phyloP scores from a whole-genome alignment of 2,888 invertebrate species.

The Enoplolaimus lenunculus region DNA sequence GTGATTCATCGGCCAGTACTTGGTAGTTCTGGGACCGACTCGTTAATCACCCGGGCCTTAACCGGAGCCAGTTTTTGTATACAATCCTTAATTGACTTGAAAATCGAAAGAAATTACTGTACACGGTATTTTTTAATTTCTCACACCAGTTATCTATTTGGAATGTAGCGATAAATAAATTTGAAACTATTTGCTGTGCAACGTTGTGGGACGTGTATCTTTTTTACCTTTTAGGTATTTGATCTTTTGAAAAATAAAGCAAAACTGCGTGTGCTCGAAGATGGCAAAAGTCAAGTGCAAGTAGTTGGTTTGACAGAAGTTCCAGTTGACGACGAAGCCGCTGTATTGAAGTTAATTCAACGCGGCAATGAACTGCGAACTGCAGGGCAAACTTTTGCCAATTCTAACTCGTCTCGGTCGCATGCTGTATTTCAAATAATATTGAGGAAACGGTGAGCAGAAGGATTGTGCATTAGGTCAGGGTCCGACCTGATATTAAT shows the following conservation, averaged over 20 bases:
- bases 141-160: no score
- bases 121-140: no score
- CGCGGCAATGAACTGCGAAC: slow-evolving; percentile 51
- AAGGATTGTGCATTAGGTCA: no score
- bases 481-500: no score
- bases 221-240: slow-evolving; percentile 48
- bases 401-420: slow-evolving; percentile 91
- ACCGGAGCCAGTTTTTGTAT: no score
- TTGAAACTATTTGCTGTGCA: no score
- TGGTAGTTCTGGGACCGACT: no score
- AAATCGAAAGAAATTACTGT: no score
- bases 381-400: slow-evolving; percentile 91
- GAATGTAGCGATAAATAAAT: no score
- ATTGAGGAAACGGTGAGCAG: slow-evolving; percentile 47
- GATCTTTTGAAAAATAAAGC: slow-evolving; percentile 66
- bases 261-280: slow-evolving; percentile 84
- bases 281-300: slow-evolving; percentile 92
- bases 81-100: no score
- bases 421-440: slow-evolving; percentile 98
- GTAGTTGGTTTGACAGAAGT: slow-evolving; percentile 88
- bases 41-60: no score
- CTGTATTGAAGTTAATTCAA: slow-evolving; percentile 48
- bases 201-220: not conserved
- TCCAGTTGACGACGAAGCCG: slow-evolving; percentile 77
- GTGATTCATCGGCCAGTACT: no score